Evolutionary conservation across 2,888 invertebrate genomes (phyloP).

Genomic region (Auanema sp.): DNA sequence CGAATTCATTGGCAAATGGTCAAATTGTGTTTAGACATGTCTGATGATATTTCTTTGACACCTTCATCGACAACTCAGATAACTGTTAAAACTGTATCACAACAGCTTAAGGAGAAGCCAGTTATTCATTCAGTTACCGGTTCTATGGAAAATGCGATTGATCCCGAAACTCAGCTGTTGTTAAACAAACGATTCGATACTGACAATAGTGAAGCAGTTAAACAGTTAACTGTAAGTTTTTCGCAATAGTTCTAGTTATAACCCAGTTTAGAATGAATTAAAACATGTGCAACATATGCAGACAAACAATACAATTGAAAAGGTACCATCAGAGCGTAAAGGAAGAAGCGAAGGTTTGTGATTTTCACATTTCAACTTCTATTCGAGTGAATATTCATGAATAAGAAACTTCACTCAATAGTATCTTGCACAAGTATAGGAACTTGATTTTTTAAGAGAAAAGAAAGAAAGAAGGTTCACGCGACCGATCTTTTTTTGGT

Average conservation of each 20-base stretch:
- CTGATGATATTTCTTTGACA: neutral
- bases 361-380: too few species aligned
- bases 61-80: neutral
- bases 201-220: slow-evolving; percentile 28
- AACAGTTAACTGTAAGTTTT: slow-evolving; percentile 26
- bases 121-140: slow-evolving; percentile 49
- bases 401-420: too few species aligned
- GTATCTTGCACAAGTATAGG: too few species aligned
- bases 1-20: slow-evolving; percentile 2
- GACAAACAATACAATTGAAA: slow-evolving; percentile 22
- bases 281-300: slow-evolving; percentile 30
- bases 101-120: slow-evolving; percentile 42
- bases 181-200: slow-evolving; percentile 36
- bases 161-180: slow-evolving; percentile 41
- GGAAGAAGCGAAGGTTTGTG: slow-evolving; percentile 11
- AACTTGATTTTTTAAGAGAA: slow-evolving; percentile 22
- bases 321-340: slow-evolving; percentile 15
- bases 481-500: slow-evolving; percentile 56
- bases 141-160: slow-evolving; percentile 48
- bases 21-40: neutral
- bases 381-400: neutral
- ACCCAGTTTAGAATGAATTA: slow-evolving; percentile 32
- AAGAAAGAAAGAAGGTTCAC: slow-evolving; percentile 20
- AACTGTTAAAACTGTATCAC: neutral
- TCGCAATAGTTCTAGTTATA: neutral